Base-by-base conservation (phyloP, 1,140 invertebrate species). In the silkworm (Bombyx mori) region DNA sequence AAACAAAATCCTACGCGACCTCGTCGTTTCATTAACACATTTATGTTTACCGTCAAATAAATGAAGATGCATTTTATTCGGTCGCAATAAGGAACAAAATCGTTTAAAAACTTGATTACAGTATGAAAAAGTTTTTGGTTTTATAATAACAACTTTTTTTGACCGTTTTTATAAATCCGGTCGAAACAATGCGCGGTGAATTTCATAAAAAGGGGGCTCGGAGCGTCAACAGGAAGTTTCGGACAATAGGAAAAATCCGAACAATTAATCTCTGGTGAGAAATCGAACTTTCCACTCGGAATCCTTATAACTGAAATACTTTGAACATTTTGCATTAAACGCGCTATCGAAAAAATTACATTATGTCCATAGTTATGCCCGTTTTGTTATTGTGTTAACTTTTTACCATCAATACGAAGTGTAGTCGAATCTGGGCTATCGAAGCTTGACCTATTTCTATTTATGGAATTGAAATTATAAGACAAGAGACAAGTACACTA, bases 201-300 rank as follows among this genome's bases (percentile, higher is more conserved):
- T 74, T 79, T 79, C 68, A 80, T 79, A 77, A 79, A 56, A 73
- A 78, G 69, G 73, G 66, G 58, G 65, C 64, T 59, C 67, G 74
- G 67, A 71, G 63, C 70, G 71, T 75, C 73, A 71, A 76, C 71
- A 75, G 70, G 68, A 73, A 54, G 43, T 68, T 54, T 63, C 60
- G 65, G 61, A 79, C 78, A 82, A 83, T 77, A 66, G 73, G 53
- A 54, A 62, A 61, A 71, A 81, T 81, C 73, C 62, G 63, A 68
- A 82, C 77, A 77, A 83, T 83, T 80, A 83, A 83, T 83, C 80
- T 83, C 82, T 54, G 68, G 43, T 55, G 66, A 71, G 64, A 67
- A 76, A 74, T 79, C 76, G 73, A 79, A 77, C 69, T 73, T 65
- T 54, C 45, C 26, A 35, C 26, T 35, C 26, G 26, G 26, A 35